These are phyloP conservation scores for Dascillus cervinus DNA, from an alignment of 2,888 invertebrate species.

Conservation along the genomic window DNA sequence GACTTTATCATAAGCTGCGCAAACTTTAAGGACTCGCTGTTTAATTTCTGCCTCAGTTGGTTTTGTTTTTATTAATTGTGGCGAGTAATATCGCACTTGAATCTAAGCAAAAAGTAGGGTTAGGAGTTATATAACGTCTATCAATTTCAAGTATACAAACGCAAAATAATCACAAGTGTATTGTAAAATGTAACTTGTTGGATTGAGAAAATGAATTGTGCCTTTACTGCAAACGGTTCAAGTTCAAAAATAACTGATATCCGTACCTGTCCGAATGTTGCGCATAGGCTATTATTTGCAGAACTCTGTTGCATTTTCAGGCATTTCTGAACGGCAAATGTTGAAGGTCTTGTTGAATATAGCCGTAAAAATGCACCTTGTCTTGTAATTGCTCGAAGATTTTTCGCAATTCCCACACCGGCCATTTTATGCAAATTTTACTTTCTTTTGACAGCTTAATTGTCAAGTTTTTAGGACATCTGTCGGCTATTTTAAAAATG, in stretches of 20 bases:
- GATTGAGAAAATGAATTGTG: not conserved
- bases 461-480: too few species aligned
- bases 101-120: slow-evolving; percentile 16
- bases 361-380: slow-evolving; percentile 19
- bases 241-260: too few species aligned
- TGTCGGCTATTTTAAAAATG: too few species aligned
- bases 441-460: too few species aligned
- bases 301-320: slow-evolving; percentile 11
- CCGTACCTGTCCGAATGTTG: slow-evolving; percentile 26
- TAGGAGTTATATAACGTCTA: slow-evolving; percentile 15
- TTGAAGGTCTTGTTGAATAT: slow-evolving; percentile 20
- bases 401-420: slow-evolving; percentile 24
- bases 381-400: slow-evolving; percentile 21
- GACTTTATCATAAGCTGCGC: slow-evolving; percentile 84
- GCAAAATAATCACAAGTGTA: slow-evolving; percentile 6
- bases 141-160: too few species aligned
- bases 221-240: slow-evolving; percentile 1
- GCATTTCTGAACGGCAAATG: slow-evolving; percentile 20
- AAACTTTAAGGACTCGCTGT: slow-evolving; percentile 79
- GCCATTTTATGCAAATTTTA: too few species aligned
- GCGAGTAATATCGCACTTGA: slow-evolving; percentile 31
- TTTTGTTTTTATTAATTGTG: slow-evolving; percentile 42
- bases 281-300: slow-evolving; percentile 10
- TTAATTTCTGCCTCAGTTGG: slow-evolving; percentile 59
- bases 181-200: not conserved